Evolutionary conservation across 2,888 invertebrate genomes (phyloP), one percentile per base, ranked within the genome.

Genomic region (Ectemnius continuus): DNA sequence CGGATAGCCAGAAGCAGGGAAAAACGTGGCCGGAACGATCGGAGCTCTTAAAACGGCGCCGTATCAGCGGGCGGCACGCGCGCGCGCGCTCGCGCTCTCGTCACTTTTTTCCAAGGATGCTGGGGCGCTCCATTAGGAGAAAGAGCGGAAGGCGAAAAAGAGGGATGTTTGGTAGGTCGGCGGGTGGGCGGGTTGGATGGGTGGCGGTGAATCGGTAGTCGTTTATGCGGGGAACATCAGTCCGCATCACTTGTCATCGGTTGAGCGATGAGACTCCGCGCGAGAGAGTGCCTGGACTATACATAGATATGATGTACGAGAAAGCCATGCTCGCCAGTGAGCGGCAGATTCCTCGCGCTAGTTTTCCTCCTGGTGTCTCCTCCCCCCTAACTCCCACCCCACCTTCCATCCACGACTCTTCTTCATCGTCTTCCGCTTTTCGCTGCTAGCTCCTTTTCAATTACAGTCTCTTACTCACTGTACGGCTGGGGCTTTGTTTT

Each of bases 201-300:
- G 63, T 57, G 18, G 69, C 65, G 61, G 48, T 74, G 76, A 73
- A 76, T 72, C 75, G 67, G 64, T 59, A 64, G 74, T 78, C 76
- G 82, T 80, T 83, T 83, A 79, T 74, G 78, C 80, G 78, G 76
- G 61, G 84, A 85, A 81, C 85, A 86, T 87, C 87, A 87, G 86
- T 86, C 86, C 85, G 86, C 86, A 86, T 87, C 87, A 85, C 85
- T 85, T 87, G 86, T 87, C 87, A 87, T 87, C 84, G 83, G 84
- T 87, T 85, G 85, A 87, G 83, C 84, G 88, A 87, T 87, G 85
- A 85, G 79, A 75, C 79, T 52, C 70, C 74, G 70, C 69, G 68
- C 68, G 71, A 23, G 65, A 52, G 52, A 52, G 52, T 36, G 36
- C 36, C 8, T 16, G 52, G 52, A 52, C 52, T 52, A 14, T 52